Base-by-base conservation (phyloP, 2,888 invertebrate species). In the Hirtodrosophila trivittata region DNA sequence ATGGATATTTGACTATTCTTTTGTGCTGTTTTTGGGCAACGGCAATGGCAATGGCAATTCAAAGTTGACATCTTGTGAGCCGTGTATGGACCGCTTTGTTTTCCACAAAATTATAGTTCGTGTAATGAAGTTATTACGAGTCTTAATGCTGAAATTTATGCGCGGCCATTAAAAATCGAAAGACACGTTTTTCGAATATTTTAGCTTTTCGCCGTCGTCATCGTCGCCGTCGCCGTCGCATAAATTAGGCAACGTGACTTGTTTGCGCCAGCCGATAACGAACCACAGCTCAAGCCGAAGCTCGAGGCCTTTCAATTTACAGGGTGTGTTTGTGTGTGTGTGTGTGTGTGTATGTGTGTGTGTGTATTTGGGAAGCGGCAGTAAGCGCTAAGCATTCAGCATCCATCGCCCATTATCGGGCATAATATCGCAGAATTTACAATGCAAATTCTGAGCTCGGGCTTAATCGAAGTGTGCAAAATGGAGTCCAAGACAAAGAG, bases 61-160 rank as follows among this genome's bases (percentile, higher is more conserved):
- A 28, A 50, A 56, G 52, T 33, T 70, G 57, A 50, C 57, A 64
- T 55, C 66, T 75, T 26, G 47, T 30, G 37, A 51, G 43, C 55
- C 41, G 45, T 13, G 54, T 66, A 59, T 47, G 46, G 50, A 41
- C 25, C 26, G 42, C 52, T 52, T 71, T 70, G 65, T 63, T 62
- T 52, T 57, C 28, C 25, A 3, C 45, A 18, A 55, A 81, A 77
- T 72, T 77, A 77, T 81, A 81, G 81, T 81, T 84, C 69, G 76
- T 84, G 86, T 87, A 86, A 88, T 88, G 85, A 88, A 88, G 88
- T 88, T 88, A 86, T 88, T 87, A 87, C 70, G 77, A 83, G 76
- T 73, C 80, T 87, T 88, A 86, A 87, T 88, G 83, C 75, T 76
- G 70, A 81, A 88, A 87, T 87, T 88, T 87, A 87, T 88, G 85